Evolutionary conservation across 2,888 invertebrate genomes (phyloP).

Genomic region (Automeris io): DNA sequence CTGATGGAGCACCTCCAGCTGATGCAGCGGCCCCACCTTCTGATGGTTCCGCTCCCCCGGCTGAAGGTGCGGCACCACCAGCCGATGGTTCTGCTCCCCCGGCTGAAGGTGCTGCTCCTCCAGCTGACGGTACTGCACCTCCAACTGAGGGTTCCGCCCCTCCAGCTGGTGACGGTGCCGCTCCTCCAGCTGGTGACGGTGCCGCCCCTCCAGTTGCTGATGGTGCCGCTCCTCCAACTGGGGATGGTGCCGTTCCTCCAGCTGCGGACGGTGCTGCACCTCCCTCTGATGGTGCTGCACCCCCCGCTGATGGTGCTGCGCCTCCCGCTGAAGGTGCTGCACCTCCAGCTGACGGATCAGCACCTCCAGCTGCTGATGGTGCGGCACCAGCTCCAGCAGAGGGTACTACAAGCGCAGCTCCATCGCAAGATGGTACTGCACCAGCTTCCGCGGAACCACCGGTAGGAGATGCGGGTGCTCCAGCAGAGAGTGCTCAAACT

Average conservation of each 20-base stretch:
- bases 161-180: too few relatives aligned
- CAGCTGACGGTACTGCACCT: too few relatives aligned
- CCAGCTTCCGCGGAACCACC: constrained; percentile 34
- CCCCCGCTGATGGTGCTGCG: constrained; percentile 36
- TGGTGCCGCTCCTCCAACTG: constrained; percentile 24
- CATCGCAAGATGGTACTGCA: constrained; percentile 29
- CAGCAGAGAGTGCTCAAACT: too few relatives aligned
- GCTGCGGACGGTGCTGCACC: too few relatives aligned
- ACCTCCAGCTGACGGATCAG: constrained; percentile 19
- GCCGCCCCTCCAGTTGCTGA: constrained; percentile 29
- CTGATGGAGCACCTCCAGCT: too few relatives aligned
- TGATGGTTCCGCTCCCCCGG: constrained; percentile 22
- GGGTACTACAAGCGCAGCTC: constrained; percentile 20
- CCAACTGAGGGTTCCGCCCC: too few relatives aligned
- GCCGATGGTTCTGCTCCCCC: constrained; percentile 32
- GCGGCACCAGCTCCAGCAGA: constrained; percentile 28
- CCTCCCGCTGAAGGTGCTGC: constrained; percentile 35
- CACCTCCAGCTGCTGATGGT: constrained; percentile 23
- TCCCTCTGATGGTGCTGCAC: constrained; percentile 15
- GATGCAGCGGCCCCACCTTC: constrained; percentile 19
- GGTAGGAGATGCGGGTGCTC: constrained; percentile 17
- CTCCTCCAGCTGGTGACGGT: constrained; percentile 26
- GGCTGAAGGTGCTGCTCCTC: constrained; percentile 15
- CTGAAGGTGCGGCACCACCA: constrained; percentile 36
- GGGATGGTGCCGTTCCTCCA: constrained; percentile 27